Base-by-base conservation (phyloP, 1,140 invertebrate species). In the Caenorhabditis brenneri region DNA sequence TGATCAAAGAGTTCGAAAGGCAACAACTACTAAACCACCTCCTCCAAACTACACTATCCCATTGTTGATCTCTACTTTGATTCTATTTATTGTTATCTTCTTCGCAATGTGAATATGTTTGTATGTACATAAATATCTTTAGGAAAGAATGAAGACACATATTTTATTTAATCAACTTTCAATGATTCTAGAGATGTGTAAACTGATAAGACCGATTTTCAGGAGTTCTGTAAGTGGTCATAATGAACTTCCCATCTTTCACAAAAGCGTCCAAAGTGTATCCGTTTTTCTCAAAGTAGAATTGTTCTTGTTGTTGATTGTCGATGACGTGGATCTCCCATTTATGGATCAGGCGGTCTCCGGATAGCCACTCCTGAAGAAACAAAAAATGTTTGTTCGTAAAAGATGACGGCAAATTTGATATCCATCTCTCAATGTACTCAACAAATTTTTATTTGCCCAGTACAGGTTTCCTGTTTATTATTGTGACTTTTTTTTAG, bases 1-100 rank as follows among this genome's bases (percentile, higher is more conserved):
- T 39, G 87, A 88, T 53, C 42, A 88, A 51, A 12, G 87, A 33
- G 85, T 87, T 22, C 86, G 89, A 51, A 83, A 86, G 22, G 55
- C 74, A 16, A 88, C 87, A 15, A 81, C 86, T 27, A 88, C 87
- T 0, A 69, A 83, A 69, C 58, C 58, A n/a, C 29, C 33, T n/a
- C 58, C 31, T 19, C 33, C 58, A 15, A 65, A 65, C 31, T 65
- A 65, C 58, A 65, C 31, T 0, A n/a, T 65, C 7, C 58, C 58
- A 15, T n/a, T 65, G 24, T 33, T 65, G 58, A 65, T 65, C 58
- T 65, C 58, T 36, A 19, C 58, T 36, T 7, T 65, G 1, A 65
- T 65, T 7, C 31, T 65, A 4, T 65, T 65, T 33, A 15, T 19
- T 65, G 10, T 65, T 65, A 65, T 65, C 22, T 65, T 33, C 19